Base-by-base conservation (phyloP, 2,888 invertebrate species). In the Rhimphoctona megacephalus region DNA sequence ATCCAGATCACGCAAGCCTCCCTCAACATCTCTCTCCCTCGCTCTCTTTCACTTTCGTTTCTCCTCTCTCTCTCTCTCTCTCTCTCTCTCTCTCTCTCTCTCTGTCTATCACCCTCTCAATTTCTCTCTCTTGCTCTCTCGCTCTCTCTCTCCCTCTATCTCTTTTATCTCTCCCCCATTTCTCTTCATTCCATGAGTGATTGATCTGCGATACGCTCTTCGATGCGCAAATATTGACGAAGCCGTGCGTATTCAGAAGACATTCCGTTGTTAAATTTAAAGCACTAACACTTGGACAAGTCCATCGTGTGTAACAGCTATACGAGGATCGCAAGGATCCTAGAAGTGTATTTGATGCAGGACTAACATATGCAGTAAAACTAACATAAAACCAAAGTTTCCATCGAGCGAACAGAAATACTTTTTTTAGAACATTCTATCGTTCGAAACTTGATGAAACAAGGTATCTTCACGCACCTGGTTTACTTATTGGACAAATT, bases 181-280 rank as follows among this genome's bases (percentile, higher is more conserved):
- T 43, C 43, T 43, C 33, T 79, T 36, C 33, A 66, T 39, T n/a
- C 57, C 14, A 11, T 14, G 39, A 39, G 19, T 54, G 69, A 70
- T 79, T 70, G 79, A 79, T 79, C 54, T n/a, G 30, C 52, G 69
- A 70, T 79, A 57, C 43, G 19, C 79, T 70, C 69, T 79, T 57
- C 52, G 79, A 54, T 46, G 46, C 9, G 54, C 79, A 79, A 79
- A 79, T 79, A 79, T 79, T 57, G 79, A 14, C 69, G n/a, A 70
- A 70, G 57, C 57, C 43, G 57, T 70, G 79, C 43, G 69, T 57
- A 57, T 17, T 19, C 30, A 25, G 49, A 57, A 70, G 52, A 70
- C 46, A 79, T 70, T 49, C 11, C 14, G 69, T 57, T 43, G 43
- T 49, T 79, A 57, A 69, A 79, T 70, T 70, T 46, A 19, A 43